phyloP scores from a whole-genome alignment of 2,888 invertebrate genomes.

The Cryptocephalus primarius region DNA sequence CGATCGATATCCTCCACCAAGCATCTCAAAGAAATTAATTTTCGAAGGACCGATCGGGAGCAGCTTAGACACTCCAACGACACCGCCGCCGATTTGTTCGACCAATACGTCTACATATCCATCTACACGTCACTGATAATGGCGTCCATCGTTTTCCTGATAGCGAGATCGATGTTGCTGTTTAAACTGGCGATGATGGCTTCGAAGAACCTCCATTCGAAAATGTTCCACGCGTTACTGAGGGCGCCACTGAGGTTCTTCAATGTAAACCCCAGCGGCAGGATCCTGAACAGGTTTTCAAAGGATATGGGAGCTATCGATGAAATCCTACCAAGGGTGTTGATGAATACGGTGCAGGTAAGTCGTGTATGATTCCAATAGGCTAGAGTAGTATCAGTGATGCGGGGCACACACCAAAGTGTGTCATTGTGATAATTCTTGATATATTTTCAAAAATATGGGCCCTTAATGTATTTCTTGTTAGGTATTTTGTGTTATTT shows the following conservation, averaged over 20 bases:
- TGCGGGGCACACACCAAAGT: neutral
- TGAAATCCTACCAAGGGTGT: constrained; percentile 55
- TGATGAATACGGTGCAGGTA: constrained; percentile 52
- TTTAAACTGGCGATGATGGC: constrained; percentile 63
- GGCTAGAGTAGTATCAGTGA: constrained; percentile 1
- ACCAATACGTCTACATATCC: constrained; percentile 8
- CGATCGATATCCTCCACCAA: constrained; percentile 1
- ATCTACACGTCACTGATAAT: constrained; percentile 48
- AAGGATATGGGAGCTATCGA: constrained; percentile 75
- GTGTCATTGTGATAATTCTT: neutral
- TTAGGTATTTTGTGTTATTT: too few species aligned
- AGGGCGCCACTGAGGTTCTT: constrained; percentile 56
- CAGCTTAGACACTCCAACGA: constrained; percentile 11
- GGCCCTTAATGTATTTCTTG: too few species aligned
- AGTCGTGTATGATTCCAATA: neutral
- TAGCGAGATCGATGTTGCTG: constrained; percentile 54
- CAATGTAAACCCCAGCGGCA: constrained; percentile 70
- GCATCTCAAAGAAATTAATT: neutral
- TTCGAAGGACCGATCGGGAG: constrained; percentile 26
- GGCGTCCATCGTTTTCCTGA: constrained; percentile 47
- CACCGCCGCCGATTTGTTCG: neutral
- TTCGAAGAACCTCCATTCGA: constrained; percentile 63
- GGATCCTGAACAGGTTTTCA: constrained; percentile 69
- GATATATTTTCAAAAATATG: too few species aligned
- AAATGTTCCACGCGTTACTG: constrained; percentile 65